Conservation (phyloP, 23 tunicate genomes). For the Trididemnum miniatum region DNA sequence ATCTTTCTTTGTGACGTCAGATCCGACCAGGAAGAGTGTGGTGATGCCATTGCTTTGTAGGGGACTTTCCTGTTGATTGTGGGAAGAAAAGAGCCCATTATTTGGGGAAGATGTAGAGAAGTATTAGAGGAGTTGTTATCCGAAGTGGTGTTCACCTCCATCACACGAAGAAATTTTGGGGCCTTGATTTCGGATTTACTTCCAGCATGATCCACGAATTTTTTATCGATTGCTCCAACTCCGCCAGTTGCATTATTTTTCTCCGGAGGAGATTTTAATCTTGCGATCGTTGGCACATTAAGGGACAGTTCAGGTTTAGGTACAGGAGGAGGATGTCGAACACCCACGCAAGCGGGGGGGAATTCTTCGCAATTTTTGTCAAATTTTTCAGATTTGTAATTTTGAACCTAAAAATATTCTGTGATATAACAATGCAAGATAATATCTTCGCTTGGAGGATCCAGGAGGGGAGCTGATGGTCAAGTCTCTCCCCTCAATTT, state of each 20-base stretch:
- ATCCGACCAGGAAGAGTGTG: conserved; percentile 41
- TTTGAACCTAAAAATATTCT: not conserved
- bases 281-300: not conserved
- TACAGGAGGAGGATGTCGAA: conserved; percentile 5
- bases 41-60: not conserved
- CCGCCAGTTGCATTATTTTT: not conserved
- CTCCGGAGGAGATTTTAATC: not conserved
- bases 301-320: not conserved
- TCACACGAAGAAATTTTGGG: not conserved
- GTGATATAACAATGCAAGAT: too few species aligned
- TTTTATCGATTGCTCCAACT: not conserved
- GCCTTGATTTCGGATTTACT: not conserved
- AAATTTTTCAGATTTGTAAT: conserved; percentile 1
- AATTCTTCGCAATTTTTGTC: not conserved
- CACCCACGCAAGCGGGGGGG: conserved; percentile 3
- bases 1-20: conserved; percentile 22
- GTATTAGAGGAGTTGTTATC: not conserved
- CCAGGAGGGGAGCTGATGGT: too few species aligned
- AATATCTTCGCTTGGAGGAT: too few species aligned
- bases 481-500: too few species aligned
- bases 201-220: not conserved
- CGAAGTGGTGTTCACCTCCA: conserved; percentile 29
- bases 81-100: conserved; percentile 42
- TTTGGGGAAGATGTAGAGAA: conserved; percentile 31
- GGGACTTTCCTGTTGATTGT: conserved; percentile 13